Evolutionary conservation across 2,888 invertebrate genomes (phyloP).

Genomic region (Aquatica leii): DNA sequence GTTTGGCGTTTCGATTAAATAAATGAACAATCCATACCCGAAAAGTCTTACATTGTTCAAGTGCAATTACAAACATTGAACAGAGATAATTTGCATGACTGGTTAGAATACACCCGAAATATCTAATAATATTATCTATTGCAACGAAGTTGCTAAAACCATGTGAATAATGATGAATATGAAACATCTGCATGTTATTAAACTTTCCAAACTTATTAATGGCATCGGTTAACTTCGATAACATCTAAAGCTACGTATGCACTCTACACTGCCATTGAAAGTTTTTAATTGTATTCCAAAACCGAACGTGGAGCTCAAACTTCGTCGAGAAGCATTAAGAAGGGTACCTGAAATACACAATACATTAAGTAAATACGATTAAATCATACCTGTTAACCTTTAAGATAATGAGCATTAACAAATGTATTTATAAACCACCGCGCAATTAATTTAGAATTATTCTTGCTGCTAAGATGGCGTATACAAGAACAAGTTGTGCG

Average conservation of each 20-base stretch:
- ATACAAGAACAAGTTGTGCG: too few relatives aligned
- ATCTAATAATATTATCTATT: slow-evolving; percentile 9
- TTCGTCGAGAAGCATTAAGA: not conserved
- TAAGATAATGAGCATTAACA: too few relatives aligned
- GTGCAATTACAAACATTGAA: slow-evolving; percentile 8
- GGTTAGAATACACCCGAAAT: slow-evolving; percentile 5
- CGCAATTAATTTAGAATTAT: too few relatives aligned
- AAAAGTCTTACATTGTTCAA: not conserved
- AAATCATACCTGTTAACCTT: slow-evolving; percentile 10
- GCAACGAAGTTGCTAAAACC: slow-evolving; percentile 1
- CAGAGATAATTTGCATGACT: slow-evolving; percentile 9
- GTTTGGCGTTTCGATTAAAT: too few relatives aligned
- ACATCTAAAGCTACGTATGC: slow-evolving; percentile 7
- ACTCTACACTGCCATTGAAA: slow-evolving; percentile 7
- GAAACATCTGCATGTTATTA: slow-evolving; percentile 12
- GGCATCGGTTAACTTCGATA: slow-evolving; percentile 8
- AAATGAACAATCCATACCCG: too few relatives aligned
- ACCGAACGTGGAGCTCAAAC: slow-evolving; percentile 2
- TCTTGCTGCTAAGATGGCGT: too few relatives aligned
- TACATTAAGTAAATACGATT: slow-evolving; percentile 9
- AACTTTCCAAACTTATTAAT: slow-evolving; percentile 11
- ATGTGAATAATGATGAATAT: slow-evolving; percentile 8
- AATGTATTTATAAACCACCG: too few relatives aligned
- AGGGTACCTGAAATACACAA: not conserved
- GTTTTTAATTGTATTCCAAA: slow-evolving; percentile 8